Percentiles rank a stretch among this genome's conserved stretches.
Conservation (phyloP, 1,140 invertebrate species). For the Zaprionus gabonicus region DNA sequence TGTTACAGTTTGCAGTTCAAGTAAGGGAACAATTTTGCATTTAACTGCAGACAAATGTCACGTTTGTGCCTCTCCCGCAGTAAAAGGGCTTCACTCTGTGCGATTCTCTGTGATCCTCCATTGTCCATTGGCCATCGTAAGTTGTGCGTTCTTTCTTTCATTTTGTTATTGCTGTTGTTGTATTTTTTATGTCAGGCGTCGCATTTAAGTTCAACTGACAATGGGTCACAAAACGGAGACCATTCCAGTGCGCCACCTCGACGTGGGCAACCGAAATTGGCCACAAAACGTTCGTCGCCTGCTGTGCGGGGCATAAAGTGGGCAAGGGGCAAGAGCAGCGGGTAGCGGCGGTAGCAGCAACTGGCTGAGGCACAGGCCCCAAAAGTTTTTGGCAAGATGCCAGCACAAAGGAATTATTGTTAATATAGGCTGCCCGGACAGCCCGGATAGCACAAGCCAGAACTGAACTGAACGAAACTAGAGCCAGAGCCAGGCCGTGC, state of each 20-base stretch:
- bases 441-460: conserved; percentile 29
- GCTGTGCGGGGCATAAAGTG: conserved; percentile 65
- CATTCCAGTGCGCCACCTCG: conserved; percentile 36
- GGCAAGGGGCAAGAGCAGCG: conserved; percentile 19
- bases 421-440: conserved; percentile 71
- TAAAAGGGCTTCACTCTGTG: neutral
- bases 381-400: conserved; percentile 73
- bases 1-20: conserved; percentile 13
- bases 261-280: conserved; percentile 62
- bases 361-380: neutral
- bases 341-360: neutral
- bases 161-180: conserved; percentile 19
- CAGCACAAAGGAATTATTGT: conserved; percentile 77
- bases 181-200: conserved; percentile 51
- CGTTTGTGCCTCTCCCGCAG: conserved; percentile 15
- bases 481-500: conserved; percentile 4
- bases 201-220: conserved; percentile 68
- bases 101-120: conserved; percentile 19
- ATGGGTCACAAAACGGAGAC: conserved; percentile 67
- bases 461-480: conserved; percentile 17
- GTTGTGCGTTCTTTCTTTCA: conserved; percentile 42
- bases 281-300: conserved; percentile 77
- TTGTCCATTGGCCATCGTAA: conserved; percentile 46
- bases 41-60: conserved; percentile 59
- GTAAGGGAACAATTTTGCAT: conserved; percentile 39